phyloP scores from a whole-genome alignment of 1,140 invertebrate genomes.

The Samia ricini region DNA sequence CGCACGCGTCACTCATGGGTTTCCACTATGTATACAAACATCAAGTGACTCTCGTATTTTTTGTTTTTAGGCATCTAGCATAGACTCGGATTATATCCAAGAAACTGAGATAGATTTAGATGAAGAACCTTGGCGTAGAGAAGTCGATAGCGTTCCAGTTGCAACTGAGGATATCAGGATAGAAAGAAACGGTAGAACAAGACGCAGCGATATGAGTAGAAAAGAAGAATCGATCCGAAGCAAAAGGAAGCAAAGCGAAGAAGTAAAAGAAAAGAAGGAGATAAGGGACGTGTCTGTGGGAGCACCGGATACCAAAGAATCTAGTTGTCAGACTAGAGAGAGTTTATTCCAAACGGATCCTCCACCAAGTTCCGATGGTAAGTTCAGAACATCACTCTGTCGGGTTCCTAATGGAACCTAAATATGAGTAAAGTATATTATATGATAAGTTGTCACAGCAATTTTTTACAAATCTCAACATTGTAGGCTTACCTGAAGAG shows the following conservation, averaged over 20 bases:
- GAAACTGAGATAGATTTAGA: constrained; percentile 66
- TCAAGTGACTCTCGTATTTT: background rate
- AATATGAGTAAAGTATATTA: no score
- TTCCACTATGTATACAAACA: background rate
- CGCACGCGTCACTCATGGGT: no score
- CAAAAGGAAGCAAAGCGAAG: constrained; percentile 45
- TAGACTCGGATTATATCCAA: constrained; percentile 63
- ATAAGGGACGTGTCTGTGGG: constrained; percentile 64
- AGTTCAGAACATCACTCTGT: constrained; percentile 21
- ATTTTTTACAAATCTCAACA: no score
- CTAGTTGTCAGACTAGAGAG: constrained; percentile 88
- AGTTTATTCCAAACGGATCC: constrained; percentile 81
- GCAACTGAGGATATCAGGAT: constrained; percentile 50
- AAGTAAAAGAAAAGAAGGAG: constrained; percentile 44
- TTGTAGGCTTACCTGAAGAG: no score
- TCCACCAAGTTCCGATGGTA: constrained; percentile 63
- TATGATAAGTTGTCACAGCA: no score
- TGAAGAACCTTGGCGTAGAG: constrained; percentile 72
- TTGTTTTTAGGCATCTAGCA: constrained; percentile 49
- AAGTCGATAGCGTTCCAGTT: constrained; percentile 53
- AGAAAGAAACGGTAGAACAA: constrained; percentile 59
- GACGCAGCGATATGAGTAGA: constrained; percentile 55
- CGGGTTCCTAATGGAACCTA: no score
- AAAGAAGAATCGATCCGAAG: constrained; percentile 62
- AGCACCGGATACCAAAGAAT: constrained; percentile 85